Evolutionary conservation across 1,140 invertebrate species (phyloP).

Genomic region (Epicauta chinensis): DNA sequence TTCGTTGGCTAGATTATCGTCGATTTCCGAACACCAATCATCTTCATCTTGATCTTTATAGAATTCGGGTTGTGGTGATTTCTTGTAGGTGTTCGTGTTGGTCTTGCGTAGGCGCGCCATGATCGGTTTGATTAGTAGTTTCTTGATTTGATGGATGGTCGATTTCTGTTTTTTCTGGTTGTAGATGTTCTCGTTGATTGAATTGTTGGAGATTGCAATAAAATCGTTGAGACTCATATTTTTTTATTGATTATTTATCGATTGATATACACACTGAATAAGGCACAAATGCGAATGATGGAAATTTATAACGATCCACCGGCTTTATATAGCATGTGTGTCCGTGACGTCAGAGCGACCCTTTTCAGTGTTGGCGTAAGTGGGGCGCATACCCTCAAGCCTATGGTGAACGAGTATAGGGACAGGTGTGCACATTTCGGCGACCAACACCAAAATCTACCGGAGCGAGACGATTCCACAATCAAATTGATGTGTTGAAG

Average conservation of each 20-base stretch:
- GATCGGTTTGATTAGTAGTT: constrained; percentile 33
- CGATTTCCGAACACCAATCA: constrained; percentile 43
- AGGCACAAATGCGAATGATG: constrained; percentile 31
- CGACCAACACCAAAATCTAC: not conserved
- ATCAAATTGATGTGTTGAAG: not conserved
- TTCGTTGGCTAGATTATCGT: constrained; percentile 58
- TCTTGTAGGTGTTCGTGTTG: constrained; percentile 36
- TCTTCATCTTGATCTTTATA: constrained; percentile 23
- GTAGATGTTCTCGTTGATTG: constrained; percentile 39
- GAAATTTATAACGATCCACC: constrained; percentile 4
- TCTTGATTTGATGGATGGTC: constrained; percentile 38
- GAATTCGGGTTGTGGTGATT: constrained; percentile 33
- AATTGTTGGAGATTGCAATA: constrained; percentile 29
- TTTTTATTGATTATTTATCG: too few species aligned
- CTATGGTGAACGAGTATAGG: constrained; percentile 35
- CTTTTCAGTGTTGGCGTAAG: constrained; percentile 1
- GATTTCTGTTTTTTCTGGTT: constrained; percentile 40
- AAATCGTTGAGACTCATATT: constrained; percentile 36
- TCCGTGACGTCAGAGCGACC: constrained; percentile 25
- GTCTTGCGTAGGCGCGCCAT: constrained; percentile 31
- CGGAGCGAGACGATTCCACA: constrained; percentile 21
- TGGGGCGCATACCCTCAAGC: constrained; percentile 38
- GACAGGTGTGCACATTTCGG: constrained; percentile 41
- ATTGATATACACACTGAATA: not conserved
- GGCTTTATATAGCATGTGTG: constrained; percentile 27